phyloP scores from a whole-genome alignment of 1,140 invertebrate species.

The Cydia pomonella region DNA sequence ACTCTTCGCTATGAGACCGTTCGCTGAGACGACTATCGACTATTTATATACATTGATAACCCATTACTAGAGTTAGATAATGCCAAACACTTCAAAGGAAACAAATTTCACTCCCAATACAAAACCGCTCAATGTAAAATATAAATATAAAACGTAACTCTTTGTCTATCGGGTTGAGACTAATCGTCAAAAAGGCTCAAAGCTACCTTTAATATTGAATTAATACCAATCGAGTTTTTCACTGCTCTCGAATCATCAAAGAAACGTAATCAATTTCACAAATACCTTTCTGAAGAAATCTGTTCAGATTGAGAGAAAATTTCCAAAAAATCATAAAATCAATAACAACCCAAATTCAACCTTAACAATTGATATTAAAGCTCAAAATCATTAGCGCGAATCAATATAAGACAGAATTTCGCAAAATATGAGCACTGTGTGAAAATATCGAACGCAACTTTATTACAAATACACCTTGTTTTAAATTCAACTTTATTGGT shows the following conservation, averaged over 20 bases:
- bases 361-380: not conserved
- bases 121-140: not conserved
- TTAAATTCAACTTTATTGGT: constrained; percentile 34
- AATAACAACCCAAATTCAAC: constrained; percentile 26
- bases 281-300: constrained; percentile 67
- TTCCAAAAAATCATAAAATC: not conserved
- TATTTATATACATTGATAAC: not conserved
- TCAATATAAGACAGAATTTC: constrained; percentile 17
- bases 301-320: constrained; percentile 41
- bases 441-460: constrained; percentile 68
- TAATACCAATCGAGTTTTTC: constrained; percentile 59
- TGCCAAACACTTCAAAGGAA: not conserved
- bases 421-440: constrained; percentile 63
- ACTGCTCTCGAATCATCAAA: constrained; percentile 63
- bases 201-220: constrained; percentile 63
- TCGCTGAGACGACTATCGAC: no score
- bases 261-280: constrained; percentile 78
- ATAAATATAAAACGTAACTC: constrained; percentile 24
- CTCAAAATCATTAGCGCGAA: not conserved
- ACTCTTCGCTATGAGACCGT: no score
- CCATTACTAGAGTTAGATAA: not conserved
- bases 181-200: constrained; percentile 61
- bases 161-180: constrained; percentile 56
- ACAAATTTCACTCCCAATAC: not conserved
- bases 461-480: constrained; percentile 50